These are phyloP conservation scores for Cataglyphis cursor DNA, from an alignment of 2,888 invertebrate species.

Conservation along the genomic window DNA sequence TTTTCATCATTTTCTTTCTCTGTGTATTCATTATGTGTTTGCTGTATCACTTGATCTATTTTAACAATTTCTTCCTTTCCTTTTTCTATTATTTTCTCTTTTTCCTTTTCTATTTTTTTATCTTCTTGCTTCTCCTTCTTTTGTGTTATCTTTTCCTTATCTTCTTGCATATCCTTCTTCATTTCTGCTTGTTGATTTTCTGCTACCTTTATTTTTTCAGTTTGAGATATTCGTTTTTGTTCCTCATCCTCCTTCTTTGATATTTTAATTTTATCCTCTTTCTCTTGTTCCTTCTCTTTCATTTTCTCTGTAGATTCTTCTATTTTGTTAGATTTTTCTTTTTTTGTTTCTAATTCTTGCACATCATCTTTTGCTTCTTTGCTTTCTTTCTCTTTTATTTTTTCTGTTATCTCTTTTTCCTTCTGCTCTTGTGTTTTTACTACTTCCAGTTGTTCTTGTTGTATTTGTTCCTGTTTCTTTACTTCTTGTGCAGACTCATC, in stretches of 20 bases:
- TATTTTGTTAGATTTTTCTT: slow-evolving; percentile 71
- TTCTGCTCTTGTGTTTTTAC: slow-evolving; percentile 42
- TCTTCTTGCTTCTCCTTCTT: slow-evolving; percentile 39
- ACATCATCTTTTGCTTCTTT: slow-evolving; percentile 70
- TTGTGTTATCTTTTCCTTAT: slow-evolving; percentile 46
- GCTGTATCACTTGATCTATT: slow-evolving; percentile 53
- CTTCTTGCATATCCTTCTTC: slow-evolving; percentile 46
- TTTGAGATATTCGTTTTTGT: slow-evolving; percentile 45
- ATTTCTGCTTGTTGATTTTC: slow-evolving; percentile 56
- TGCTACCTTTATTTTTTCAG: slow-evolving; percentile 57
- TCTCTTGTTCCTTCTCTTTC: slow-evolving; percentile 59
- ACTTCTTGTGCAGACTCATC: slow-evolving; percentile 71
- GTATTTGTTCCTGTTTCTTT: slow-evolving; percentile 31
- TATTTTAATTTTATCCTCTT: slow-evolving; percentile 52
- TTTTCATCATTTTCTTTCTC: slow-evolving; percentile 60
- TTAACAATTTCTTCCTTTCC: slow-evolving; percentile 43
- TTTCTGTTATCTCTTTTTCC: slow-evolving; percentile 56
- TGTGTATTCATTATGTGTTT: slow-evolving; percentile 29
- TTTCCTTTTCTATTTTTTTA: slow-evolving; percentile 37
- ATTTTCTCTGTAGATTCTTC: slow-evolving; percentile 70
- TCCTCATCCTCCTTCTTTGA: slow-evolving; percentile 50
- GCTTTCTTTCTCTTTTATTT: slow-evolving; percentile 70
- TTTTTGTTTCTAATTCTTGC: not conserved
- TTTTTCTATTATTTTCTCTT: slow-evolving; percentile 32
- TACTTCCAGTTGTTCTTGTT: slow-evolving; percentile 42